Evolutionary conservation across 92 coral and sea anemone genomes (phyloP).

Genomic region (Palythoa caribaeorum): DNA sequence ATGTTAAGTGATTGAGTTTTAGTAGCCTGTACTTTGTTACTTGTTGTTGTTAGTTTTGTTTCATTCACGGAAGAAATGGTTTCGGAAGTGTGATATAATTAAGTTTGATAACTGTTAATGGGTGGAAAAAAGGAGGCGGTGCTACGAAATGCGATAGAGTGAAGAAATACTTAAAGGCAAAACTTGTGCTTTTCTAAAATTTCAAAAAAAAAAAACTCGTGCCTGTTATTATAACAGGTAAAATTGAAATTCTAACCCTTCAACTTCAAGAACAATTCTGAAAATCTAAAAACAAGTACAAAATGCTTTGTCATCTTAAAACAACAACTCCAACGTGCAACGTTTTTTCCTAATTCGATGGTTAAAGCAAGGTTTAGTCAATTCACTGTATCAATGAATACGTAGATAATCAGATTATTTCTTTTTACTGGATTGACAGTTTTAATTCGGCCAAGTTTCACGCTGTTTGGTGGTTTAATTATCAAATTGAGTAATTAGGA

Average conservation of each 20-base stretch:
- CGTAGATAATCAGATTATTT: neutral
- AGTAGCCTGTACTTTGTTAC: neutral
- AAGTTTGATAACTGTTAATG: slow-evolving; percentile 39
- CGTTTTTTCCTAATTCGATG: neutral
- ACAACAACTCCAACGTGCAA: neutral
- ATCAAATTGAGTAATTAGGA: slow-evolving; percentile 25
- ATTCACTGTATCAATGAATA: neutral
- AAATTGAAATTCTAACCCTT: neutral
- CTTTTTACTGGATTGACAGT: neutral
- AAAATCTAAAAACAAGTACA: neutral
- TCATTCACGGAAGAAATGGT: slow-evolving; percentile 11
- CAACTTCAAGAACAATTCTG: neutral
- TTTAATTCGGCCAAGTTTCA: neutral
- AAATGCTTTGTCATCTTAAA: neutral
- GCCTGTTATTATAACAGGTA: neutral
- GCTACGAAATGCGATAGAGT: slow-evolving; percentile 38
- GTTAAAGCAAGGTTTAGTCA: slow-evolving; percentile 2
- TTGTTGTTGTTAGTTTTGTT: neutral
- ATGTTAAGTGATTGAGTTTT: no score
- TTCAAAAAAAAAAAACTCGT: neutral
- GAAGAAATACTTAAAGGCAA: neutral
- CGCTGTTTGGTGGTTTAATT: slow-evolving; percentile 15
- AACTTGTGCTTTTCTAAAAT: no score
- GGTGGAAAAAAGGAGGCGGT: slow-evolving; percentile 43
- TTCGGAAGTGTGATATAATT: slow-evolving; percentile 25